phyloP scores from a whole-genome alignment of 2,797 vertebrate genomes.

The Falco peregrinus region DNA sequence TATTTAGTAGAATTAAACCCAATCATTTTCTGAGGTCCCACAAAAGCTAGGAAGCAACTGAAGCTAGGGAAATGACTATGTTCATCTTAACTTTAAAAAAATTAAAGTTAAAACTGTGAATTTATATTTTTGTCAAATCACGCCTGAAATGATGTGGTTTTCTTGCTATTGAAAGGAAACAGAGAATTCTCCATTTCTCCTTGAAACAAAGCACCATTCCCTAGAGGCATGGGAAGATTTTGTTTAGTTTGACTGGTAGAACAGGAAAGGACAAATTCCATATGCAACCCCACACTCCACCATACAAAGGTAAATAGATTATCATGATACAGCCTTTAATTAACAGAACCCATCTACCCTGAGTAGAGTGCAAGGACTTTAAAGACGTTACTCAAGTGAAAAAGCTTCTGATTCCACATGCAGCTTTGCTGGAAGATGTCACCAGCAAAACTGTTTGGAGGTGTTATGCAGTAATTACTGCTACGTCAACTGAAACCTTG shows the following conservation, averaged over 20 bases:
- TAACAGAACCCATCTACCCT: neutral
- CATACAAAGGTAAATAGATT: neutral
- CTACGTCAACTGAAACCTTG: neutral
- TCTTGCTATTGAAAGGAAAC: neutral
- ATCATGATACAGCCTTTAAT: neutral
- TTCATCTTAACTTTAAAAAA: neutral
- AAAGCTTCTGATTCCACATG: neutral
- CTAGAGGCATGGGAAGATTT: neutral
- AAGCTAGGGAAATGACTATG: neutral
- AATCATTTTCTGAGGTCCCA: neutral
- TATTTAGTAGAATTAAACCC: neutral
- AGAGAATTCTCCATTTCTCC: neutral
- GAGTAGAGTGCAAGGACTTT: neutral
- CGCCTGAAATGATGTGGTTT: neutral
- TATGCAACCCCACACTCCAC: neutral
- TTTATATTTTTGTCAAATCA: neutral
- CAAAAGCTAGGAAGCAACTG: neutral
- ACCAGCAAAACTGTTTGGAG: neutral
- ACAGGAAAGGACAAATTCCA: conserved; percentile 5
- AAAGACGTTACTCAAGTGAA: neutral
- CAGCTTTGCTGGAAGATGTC: neutral
- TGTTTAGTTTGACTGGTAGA: neutral
- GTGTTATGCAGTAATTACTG: neutral
- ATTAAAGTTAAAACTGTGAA: neutral
- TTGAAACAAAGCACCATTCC: neutral